Percentiles rank a stretch among this genome's conserved stretches.
Conservation (phyloP, 1,140 invertebrate species). For the Drosophila kurseongensis region DNA sequence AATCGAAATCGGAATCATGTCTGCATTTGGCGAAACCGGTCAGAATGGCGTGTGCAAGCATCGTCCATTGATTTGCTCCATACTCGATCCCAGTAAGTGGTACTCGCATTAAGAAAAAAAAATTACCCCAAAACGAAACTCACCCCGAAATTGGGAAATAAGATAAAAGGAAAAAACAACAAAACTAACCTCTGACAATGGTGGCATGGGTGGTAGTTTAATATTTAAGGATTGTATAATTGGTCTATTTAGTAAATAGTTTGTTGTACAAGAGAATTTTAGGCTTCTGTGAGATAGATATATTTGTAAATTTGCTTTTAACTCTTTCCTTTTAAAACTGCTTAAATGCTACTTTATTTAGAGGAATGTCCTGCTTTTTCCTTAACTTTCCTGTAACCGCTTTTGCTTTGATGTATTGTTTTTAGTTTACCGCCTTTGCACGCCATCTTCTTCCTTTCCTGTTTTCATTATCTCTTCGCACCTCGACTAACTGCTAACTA, state of each 20-base stretch:
- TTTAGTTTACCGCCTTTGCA: conserved; percentile 18
- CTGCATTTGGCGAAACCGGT: conserved; percentile 66
- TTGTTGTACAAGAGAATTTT: background rate
- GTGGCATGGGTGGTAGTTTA: conserved; percentile 31
- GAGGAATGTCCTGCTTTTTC: conserved; percentile 9
- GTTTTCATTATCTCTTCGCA: conserved; percentile 38
- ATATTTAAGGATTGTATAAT: conserved; percentile 56
- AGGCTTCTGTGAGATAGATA: conserved; percentile 5
- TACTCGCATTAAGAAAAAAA: conserved; percentile 20
- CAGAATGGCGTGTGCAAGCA: conserved; percentile 81
- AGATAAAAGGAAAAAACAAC: conserved; percentile 31
- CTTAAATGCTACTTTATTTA: conserved; percentile 10
- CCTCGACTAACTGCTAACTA: conserved; percentile 72
- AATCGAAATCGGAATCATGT: conserved; percentile 52
- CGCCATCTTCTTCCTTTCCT: conserved; percentile 9
- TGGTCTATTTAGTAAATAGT: conserved; percentile 10
- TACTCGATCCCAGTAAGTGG: conserved; percentile 84
- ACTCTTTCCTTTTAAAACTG: background rate
- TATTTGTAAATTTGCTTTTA: background rate
- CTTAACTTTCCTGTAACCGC: conserved; percentile 1
- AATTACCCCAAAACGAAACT: conserved; percentile 39
- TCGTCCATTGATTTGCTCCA: conserved; percentile 80
- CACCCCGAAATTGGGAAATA: conserved; percentile 35
- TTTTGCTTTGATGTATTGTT: conserved; percentile 6
- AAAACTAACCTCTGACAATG: conserved; percentile 74